phyloP scores from a whole-genome alignment of 2,888 invertebrate genomes.

The Tetragnatha montana region DNA sequence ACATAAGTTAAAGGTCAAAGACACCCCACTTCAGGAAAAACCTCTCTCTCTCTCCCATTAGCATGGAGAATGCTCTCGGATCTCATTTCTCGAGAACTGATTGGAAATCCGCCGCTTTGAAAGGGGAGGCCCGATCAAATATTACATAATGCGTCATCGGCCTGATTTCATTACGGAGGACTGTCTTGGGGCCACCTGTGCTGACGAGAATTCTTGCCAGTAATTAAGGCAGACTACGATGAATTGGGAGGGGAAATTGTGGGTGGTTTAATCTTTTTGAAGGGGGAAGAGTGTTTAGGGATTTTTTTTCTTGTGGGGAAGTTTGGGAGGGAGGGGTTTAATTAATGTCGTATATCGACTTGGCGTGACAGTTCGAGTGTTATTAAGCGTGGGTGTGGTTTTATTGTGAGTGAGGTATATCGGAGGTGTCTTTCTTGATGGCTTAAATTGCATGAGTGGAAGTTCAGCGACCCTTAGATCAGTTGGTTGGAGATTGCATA shows the following conservation, averaged over 20 bases:
- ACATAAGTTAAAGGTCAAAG: background rate
- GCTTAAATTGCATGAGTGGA: too few species aligned
- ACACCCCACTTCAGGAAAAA: background rate
- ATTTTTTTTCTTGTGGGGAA: background rate
- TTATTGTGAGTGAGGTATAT: too few species aligned
- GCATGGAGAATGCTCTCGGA: background rate
- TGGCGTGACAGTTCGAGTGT: too few species aligned
- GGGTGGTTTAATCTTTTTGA: background rate
- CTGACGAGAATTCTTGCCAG: background rate
- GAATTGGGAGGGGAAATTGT: background rate
- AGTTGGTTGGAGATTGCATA: too few species aligned
- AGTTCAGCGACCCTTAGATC: too few species aligned
- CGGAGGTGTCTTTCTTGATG: too few species aligned
- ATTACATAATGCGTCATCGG: background rate
- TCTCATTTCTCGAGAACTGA: background rate
- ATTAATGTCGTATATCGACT: too few species aligned
- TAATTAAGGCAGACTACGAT: background rate
- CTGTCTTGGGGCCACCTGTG: background rate
- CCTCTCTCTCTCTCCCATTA: background rate
- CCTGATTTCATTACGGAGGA: background rate
- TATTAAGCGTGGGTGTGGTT: too few species aligned
- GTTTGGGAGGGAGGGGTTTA: background rate
- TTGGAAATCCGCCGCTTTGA: background rate
- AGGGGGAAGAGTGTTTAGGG: background rate
- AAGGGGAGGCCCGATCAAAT: background rate